Conservation (phyloP, 1,140 invertebrate species). For the Parasteatoda tepidariorum region DNA sequence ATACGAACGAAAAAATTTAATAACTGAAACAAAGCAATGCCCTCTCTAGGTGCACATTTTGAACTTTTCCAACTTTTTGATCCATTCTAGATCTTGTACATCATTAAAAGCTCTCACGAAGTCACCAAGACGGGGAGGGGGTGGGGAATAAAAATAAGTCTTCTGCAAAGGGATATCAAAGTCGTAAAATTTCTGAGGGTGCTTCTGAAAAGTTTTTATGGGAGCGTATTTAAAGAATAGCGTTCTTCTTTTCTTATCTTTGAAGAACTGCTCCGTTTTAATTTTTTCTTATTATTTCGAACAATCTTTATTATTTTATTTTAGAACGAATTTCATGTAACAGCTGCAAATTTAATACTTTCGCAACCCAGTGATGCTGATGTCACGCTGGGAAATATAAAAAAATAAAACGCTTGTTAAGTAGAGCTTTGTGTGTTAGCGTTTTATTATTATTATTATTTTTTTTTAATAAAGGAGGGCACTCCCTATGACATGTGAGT, state of each 20-base stretch:
- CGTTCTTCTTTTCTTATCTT: conserved; percentile 1
- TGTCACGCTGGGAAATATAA: not conserved
- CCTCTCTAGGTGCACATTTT: not conserved
- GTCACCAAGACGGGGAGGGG: not conserved
- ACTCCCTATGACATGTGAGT: not conserved
- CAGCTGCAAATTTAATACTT: conserved; percentile 52
- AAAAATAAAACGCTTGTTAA: conserved; percentile 25
- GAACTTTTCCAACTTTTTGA: not conserved
- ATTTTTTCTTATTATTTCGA: not conserved
- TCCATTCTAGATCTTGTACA: not conserved
- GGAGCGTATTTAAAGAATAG: conserved; percentile 24
- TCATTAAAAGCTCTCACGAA: conserved; percentile 24
- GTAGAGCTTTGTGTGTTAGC: not conserved
- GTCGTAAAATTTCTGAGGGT: conserved; percentile 46
- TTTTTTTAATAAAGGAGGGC: not conserved
- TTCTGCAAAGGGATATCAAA: conserved; percentile 21
- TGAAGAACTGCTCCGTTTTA: not conserved
- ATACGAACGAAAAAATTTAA: not conserved
- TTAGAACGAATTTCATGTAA: conserved; percentile 8
- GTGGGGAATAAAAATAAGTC: not conserved
- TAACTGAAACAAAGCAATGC: not conserved
- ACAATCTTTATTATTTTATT: conserved; percentile 40
- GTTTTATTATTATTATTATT: not conserved
- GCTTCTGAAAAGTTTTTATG: conserved; percentile 43
- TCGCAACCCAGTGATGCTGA: not conserved